Evolutionary conservation across 2,113 vertebrate genomes (phyloP).

Genomic region (Heterotilapia buettikoferi): DNA sequence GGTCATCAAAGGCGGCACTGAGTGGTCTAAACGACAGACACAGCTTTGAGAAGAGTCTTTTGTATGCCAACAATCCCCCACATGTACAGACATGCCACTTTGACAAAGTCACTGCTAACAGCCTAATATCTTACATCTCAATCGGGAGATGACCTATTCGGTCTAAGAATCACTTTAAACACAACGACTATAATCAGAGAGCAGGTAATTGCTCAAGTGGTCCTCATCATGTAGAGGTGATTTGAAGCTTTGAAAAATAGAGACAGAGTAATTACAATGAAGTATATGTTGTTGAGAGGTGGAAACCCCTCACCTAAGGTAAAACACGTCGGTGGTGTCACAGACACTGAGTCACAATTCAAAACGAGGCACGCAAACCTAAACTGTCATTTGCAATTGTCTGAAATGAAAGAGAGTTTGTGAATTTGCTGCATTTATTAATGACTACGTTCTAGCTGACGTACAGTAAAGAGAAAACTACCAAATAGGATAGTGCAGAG

Average conservation of each 20-base stretch:
- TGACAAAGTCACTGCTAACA: not conserved
- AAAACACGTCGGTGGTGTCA: conserved; percentile 13
- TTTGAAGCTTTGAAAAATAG: conserved; percentile 49
- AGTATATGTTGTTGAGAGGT: conserved; percentile 42
- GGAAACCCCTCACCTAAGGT: conserved; percentile 60
- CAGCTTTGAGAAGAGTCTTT: not conserved
- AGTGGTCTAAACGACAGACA: conserved; percentile 28
- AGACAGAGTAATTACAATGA: conserved; percentile 62
- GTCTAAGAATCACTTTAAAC: conserved; percentile 40
- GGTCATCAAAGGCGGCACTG: not conserved
- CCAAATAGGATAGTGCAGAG: not conserved
- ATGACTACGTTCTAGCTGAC: not conserved
- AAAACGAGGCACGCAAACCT: not conserved
- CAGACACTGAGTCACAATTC: conserved; percentile 19
- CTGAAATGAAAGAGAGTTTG: conserved; percentile 21
- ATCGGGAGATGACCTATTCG: conserved; percentile 24
- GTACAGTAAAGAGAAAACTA: not conserved
- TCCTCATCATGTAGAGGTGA: conserved; percentile 11
- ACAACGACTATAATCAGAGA: conserved; percentile 48
- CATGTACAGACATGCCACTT: conserved; percentile 31
- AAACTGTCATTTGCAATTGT: conserved; percentile 21
- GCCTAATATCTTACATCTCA: not conserved
- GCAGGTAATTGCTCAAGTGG: conserved; percentile 3
- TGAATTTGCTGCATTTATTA: not conserved
- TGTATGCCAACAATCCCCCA: not conserved